Percentiles rank a stretch among this genome's conserved stretches.
phyloP scores from a whole-genome alignment of 1,140 invertebrate genomes.

The Parasteatoda tepidariorum region DNA sequence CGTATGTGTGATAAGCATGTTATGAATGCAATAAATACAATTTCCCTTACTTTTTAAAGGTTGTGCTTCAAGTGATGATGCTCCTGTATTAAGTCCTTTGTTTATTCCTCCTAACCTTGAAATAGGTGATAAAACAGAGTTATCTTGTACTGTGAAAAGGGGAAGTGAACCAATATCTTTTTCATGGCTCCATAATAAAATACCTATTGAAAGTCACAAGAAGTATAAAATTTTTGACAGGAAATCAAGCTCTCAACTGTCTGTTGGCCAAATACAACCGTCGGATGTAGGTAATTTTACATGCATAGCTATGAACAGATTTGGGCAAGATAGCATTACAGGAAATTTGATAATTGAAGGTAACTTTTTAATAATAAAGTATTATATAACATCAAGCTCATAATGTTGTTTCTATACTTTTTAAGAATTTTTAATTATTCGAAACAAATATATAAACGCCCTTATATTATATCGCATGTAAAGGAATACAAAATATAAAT shows the following conservation, averaged over 20 bases:
- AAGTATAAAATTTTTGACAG: slow-evolving; percentile 3
- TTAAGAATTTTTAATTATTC: too few species aligned
- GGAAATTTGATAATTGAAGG: slow-evolving; percentile 7
- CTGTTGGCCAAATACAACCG: slow-evolving; percentile 6
- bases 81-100: slow-evolving; percentile 15
- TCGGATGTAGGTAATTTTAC: slow-evolving; percentile 34
- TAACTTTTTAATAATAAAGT: too few species aligned
- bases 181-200: slow-evolving; percentile 17
- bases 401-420: too few species aligned
- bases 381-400: too few species aligned
- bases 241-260: slow-evolving; percentile 26
- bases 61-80: too few species aligned
- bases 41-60: too few species aligned
- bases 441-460: too few species aligned
- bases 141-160: slow-evolving; percentile 21
- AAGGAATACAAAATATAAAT: too few species aligned
- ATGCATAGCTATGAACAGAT: slow-evolving; percentile 11
- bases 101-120: slow-evolving; percentile 9
- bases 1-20: too few species aligned
- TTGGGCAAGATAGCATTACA: slow-evolving; percentile 1
- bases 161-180: slow-evolving; percentile 12
- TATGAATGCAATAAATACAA: too few species aligned
- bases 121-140: slow-evolving; percentile 7
- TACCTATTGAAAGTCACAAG: not conserved
- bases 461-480: too few species aligned